Percentiles rank a stretch among this genome's conserved stretches.
Conservation (phyloP, 2,113 vertebrate species). For the Dromaius novaehollandiae region DNA sequence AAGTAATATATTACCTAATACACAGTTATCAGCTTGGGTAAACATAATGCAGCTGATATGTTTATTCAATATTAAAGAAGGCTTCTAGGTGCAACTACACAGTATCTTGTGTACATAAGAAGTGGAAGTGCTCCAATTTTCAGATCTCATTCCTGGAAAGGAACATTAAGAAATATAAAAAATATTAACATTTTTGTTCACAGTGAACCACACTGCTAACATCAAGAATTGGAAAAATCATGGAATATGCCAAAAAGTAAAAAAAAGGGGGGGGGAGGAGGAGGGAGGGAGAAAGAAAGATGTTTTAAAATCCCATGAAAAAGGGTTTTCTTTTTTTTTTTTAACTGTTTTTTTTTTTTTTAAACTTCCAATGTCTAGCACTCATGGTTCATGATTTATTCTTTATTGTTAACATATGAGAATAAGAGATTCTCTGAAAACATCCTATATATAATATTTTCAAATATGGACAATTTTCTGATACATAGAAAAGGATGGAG, state of each 20-base stretch:
- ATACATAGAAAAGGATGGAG: not conserved
- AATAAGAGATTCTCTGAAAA: not conserved
- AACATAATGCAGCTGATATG: not conserved
- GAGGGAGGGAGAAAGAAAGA: too few species aligned
- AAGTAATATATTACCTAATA: slow-evolving; percentile 7
- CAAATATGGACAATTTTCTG: not conserved
- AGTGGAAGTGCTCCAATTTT: slow-evolving; percentile 15
- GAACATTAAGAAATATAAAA: not conserved
- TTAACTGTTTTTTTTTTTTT: not conserved
- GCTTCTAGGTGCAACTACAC: not conserved
- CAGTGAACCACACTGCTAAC: not conserved
- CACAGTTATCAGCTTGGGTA: slow-evolving; percentile 18
- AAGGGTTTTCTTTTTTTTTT: not conserved
- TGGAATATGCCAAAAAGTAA: not conserved
- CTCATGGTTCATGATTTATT: not conserved
- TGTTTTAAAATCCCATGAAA: not conserved
- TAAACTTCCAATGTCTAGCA: not conserved
- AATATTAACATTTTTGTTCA: not conserved
- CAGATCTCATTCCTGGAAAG: slow-evolving; percentile 1
- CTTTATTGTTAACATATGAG: not conserved
- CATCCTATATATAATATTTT: not conserved
- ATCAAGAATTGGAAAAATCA: not conserved
- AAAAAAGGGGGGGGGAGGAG: not conserved
- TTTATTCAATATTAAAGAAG: slow-evolving; percentile 36
- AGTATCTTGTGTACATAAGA: not conserved